Evolutionary conservation across 2,113 vertebrate genomes (phyloP), one percentile per base, ranked within the genome.

Genomic region (Paramisgurnus dabryanus): DNA sequence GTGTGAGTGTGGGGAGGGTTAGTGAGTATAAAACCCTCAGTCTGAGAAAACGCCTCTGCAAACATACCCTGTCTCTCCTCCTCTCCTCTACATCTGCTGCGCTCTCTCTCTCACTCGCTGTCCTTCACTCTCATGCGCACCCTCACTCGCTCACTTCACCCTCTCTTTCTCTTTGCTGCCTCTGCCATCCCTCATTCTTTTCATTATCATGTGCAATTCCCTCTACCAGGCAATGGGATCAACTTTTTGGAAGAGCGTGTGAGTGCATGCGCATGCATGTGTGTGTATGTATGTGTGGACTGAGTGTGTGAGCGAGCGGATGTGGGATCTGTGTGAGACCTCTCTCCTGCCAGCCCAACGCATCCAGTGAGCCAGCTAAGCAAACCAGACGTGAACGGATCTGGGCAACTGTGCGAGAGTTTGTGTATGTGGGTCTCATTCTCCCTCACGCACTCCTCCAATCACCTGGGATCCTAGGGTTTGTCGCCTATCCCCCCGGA

Each of bases 1-100:
- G 45, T 34, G 34, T 55, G 63, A 67, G 45, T 45, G 67, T 39
- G 79, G 76, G 80, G 83, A 84, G 82, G 78, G 66, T 34, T 63
- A 53, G 75, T 75, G 85, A 80, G 78, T 94, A 94, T 93, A 93
- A 94, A 93, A 92, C 91, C 90, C 89, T 90, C 90, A 89, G 88
- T 86, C 89, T 89, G 89, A 88, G 90, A 92, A 91, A 89, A 89
- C 80, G 76, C 87, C 91, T 90, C 86, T 91, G 89, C 91, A 93
- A 93, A 93, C 91, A 89, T 80, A 88, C 80, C 87, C 86, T 86
- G 83, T 88, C 84, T 80, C 80, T 72, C 76, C 39, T 78, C 43
- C 84, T 27, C 71, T 77, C 63, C 83, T 87, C 85, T 89, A 86
- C 87, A 89, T 89, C 90, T 86, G 89, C 88, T 88, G 87, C 84